Evolutionary conservation across 2,888 invertebrate species (phyloP).

Genomic region (Nysson spinosus): DNA sequence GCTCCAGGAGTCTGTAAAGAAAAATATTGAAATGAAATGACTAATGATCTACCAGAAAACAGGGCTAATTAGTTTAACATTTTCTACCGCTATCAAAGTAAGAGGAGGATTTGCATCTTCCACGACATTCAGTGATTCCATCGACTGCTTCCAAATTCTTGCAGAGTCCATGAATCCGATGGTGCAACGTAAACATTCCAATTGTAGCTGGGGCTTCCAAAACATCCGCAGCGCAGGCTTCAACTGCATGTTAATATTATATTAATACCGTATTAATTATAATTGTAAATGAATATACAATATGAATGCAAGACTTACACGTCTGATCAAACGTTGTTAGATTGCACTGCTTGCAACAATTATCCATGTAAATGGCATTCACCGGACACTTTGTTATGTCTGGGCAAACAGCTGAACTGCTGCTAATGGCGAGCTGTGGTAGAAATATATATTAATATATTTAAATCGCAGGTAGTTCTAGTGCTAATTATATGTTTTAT

Average conservation of each 20-base stretch:
- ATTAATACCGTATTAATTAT: neutral
- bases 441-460: neutral
- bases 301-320: constrained; percentile 76
- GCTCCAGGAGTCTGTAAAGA: constrained; percentile 60
- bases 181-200: constrained; percentile 79
- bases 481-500: neutral
- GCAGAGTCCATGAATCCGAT: constrained; percentile 81
- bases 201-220: constrained; percentile 80
- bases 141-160: constrained; percentile 81
- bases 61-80: neutral
- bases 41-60: neutral
- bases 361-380: constrained; percentile 80
- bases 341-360: constrained; percentile 85
- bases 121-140: constrained; percentile 85
- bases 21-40: neutral
- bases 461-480: neutral
- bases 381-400: constrained; percentile 81
- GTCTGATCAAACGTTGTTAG: constrained; percentile 76
- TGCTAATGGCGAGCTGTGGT: constrained; percentile 43
- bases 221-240: constrained; percentile 79
- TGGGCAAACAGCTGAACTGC: constrained; percentile 80
- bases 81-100: constrained; percentile 82
- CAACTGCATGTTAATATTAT: constrained; percentile 20
- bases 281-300: neutral
- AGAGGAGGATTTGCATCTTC: constrained; percentile 84